Evolutionary conservation across 2,888 invertebrate genomes (phyloP).

Genomic region (Selenia dentaria): DNA sequence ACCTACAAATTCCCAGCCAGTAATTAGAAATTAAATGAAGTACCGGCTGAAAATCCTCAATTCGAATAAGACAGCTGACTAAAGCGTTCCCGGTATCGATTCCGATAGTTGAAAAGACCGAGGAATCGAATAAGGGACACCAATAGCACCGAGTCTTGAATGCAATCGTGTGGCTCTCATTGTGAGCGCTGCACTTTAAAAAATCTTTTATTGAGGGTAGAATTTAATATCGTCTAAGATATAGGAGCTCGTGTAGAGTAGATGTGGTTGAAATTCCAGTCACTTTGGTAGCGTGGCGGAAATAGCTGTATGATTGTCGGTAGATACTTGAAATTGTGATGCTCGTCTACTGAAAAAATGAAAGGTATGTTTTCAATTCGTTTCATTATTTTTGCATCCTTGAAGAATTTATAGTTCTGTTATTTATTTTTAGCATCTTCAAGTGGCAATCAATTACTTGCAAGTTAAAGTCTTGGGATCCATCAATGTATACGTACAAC

Average conservation of each 20-base stretch:
- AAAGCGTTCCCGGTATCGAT: conserved; percentile 38
- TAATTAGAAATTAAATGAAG: conserved; percentile 6
- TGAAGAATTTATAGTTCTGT: no score
- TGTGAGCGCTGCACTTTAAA: conserved; percentile 42
- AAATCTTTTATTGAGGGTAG: conserved; percentile 20
- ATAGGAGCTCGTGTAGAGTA: conserved; percentile 3
- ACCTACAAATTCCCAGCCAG: neutral
- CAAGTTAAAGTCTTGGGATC: no score
- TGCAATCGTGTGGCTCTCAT: conserved; percentile 36
- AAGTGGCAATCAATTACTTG: no score
- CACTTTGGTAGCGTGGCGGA: neutral
- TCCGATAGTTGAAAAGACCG: conserved; percentile 29
- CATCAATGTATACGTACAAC: no score
- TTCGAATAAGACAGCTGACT: conserved; percentile 34
- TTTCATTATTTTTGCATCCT: no score
- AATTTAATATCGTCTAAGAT: conserved; percentile 36
- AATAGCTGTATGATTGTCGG: no score
- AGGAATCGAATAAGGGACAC: conserved; percentile 43
- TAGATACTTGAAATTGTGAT: no score
- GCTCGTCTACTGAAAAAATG: no score
- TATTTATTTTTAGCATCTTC: no score
- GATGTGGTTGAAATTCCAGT: neutral
- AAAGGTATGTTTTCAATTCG: no score
- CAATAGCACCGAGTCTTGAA: conserved; percentile 33
- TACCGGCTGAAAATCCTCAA: conserved; percentile 8